Evolutionary conservation across 2,113 vertebrate genomes (phyloP).

Genomic region (Strix aluco): DNA sequence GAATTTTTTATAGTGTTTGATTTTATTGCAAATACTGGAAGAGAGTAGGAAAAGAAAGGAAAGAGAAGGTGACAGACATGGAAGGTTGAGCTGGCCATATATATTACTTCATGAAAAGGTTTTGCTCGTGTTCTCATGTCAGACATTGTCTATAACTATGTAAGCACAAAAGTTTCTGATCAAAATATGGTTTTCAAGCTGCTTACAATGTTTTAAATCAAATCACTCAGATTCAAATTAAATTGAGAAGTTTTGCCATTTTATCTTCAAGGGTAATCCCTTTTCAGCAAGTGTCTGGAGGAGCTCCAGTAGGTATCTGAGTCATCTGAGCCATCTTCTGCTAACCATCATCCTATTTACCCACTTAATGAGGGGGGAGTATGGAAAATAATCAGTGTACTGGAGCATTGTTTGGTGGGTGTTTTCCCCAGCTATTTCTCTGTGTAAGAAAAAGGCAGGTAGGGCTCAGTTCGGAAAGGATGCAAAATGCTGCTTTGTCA

Average conservation of each 20-base stretch:
- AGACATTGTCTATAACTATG: neutral
- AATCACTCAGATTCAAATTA: neutral
- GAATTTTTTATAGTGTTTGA: neutral
- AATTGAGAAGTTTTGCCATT: neutral
- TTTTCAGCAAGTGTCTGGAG: neutral
- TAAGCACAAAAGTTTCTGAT: neutral
- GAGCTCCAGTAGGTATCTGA: neutral
- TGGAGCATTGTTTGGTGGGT: neutral
- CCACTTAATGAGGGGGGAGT: rapidly evolving
- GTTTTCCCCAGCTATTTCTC: neutral
- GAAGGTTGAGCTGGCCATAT: neutral
- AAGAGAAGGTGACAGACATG: neutral
- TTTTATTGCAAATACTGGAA: neutral
- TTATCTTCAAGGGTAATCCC: neutral
- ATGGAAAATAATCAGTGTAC: neutral
- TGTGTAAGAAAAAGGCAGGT: neutral
- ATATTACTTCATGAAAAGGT: neutral
- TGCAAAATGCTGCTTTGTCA: neutral
- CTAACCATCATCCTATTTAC: neutral
- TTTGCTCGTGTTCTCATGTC: neutral
- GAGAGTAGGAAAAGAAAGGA: neutral
- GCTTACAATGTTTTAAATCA: neutral
- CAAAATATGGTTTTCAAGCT: neutral
- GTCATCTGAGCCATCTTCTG: neutral
- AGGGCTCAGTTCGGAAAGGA: neutral